phyloP scores from a whole-genome alignment of 1,140 invertebrate genomes.

The Globodera ellingtonae region DNA sequence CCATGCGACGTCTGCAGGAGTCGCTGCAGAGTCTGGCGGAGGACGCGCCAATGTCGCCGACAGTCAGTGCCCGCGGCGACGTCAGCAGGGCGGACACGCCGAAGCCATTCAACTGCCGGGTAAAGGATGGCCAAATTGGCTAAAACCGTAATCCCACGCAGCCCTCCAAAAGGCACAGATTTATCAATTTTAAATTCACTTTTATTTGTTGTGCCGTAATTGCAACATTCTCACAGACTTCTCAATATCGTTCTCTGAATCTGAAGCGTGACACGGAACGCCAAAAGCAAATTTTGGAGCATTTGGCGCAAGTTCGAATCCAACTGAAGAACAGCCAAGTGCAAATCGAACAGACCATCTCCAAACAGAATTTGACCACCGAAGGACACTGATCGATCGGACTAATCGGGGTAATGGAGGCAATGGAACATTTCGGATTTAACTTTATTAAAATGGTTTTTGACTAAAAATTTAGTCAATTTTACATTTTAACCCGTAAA shows the following conservation, averaged over 20 bases:
- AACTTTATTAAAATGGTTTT: too few species aligned
- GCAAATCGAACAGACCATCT: constrained; percentile 43
- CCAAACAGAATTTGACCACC: constrained; percentile 36
- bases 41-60: neutral
- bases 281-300: constrained; percentile 50
- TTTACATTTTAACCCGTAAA: too few species aligned
- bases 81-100: constrained; percentile 31
- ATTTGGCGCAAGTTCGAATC: constrained; percentile 43
- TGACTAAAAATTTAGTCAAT: too few species aligned
- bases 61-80: neutral
- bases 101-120: constrained; percentile 40
- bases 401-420: too few species aligned
- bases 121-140: constrained; percentile 6
- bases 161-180: too few species aligned
- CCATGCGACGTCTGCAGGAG: constrained; percentile 38
- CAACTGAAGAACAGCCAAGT: constrained; percentile 47
- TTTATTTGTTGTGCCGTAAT: neutral
- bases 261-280: constrained; percentile 46
- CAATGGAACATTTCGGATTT: too few species aligned
- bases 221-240: constrained; percentile 31
- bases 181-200: neutral
- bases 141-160: too few species aligned
- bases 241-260: constrained; percentile 48
- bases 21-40: constrained; percentile 35
- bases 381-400: neutral